Base-by-base conservation (phyloP, 2,113 vertebrate genomes). In the Apodemus speciosus region DNA sequence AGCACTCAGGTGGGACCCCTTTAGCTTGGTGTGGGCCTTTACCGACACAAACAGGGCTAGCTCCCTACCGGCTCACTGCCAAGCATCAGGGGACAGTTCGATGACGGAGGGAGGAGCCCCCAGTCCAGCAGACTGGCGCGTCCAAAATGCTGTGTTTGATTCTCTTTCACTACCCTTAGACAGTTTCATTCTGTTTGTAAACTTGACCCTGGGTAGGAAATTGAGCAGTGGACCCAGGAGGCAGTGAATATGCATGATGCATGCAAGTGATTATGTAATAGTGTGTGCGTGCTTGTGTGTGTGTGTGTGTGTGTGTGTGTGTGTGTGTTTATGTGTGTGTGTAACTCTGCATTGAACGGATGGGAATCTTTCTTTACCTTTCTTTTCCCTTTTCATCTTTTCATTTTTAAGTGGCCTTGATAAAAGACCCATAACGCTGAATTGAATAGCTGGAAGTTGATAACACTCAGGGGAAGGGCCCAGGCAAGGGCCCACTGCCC, bases 401-500 rank as follows among this genome's bases (percentile, higher is more conserved):
- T 58, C 21, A 9, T 94, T 79, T 94, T 51, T 49, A 43, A 90
- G 89, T 95, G 76, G 92, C 38, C 95, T 92, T 4, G 88, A 98
- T 98, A 97, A 98, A 98, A 98, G 98, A 98, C 97, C 96, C 97
- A 95, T 98, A 96, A 99, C 98, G 97, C 97, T 98, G 98, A 98
- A 98, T 96, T 98, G 98, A 98, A 98, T 98, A 97, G 97, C 95
- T 97, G 85, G 85, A 92, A 98, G 98, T 98, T 98, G 98, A 98
- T 98, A 98, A 98, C 97, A 97, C 80, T 83, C 97, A 97, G 76
- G 93, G 97, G 96, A 97, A 98, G 98, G 97, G 97, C 98, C 96
- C 96, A 92, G 95, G 97, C 96, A 40, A 97, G 97, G 80, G 93
- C 98, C 97, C 98, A 97, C 98, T 97, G 98, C 97, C 97, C 98